These are phyloP conservation scores for Disparrhopalites patrizii DNA, from an alignment of 2,888 invertebrate genomes.

Conservation along the genomic window DNA sequence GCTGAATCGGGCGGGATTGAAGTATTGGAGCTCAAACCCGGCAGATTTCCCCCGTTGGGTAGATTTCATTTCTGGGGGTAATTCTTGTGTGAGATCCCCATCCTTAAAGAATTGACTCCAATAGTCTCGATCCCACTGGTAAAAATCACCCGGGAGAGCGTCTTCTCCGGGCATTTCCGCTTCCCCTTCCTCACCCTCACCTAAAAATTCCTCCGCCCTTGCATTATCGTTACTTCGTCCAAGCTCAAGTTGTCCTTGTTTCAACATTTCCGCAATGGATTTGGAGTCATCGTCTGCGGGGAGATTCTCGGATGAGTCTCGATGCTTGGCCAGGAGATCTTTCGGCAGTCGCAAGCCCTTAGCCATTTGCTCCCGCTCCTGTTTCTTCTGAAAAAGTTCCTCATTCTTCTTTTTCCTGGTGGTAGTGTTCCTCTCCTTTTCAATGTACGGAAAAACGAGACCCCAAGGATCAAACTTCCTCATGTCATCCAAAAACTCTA, in stretches of 20 bases:
- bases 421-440: neutral
- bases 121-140: conserved; percentile 15
- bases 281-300: neutral
- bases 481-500: conserved; percentile 12
- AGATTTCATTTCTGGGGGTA: neutral
- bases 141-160: neutral
- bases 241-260: neutral
- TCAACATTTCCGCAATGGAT: conserved; percentile 2
- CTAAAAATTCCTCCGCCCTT: neutral
- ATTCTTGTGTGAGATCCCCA: neutral
- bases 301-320: neutral
- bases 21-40: neutral
- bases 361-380: neutral
- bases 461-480: conserved; percentile 30
- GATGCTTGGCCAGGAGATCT: neutral
- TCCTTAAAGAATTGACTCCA: conserved; percentile 20
- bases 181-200: too few relatives aligned
- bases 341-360: neutral
- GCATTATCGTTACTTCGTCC: neutral
- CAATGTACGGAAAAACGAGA: conserved; percentile 12
- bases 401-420: too few relatives aligned
- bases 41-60: neutral
- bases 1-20: neutral
- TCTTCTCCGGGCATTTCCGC: neutral
- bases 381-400: too few relatives aligned